Conservation (phyloP, 1,140 invertebrate genomes). For the Aphidius gifuensis region DNA sequence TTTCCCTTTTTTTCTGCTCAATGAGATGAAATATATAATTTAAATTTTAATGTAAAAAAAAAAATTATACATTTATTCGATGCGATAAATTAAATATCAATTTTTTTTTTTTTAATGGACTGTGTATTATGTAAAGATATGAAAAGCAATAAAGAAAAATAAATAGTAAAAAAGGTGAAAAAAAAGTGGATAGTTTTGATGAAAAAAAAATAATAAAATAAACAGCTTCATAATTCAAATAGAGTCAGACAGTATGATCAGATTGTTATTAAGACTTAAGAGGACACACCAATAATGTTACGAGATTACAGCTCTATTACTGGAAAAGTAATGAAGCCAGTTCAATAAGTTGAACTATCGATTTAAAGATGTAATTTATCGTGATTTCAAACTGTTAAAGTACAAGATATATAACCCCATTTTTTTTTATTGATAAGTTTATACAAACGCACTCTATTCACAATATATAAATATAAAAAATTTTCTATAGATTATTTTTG, state of each 20-base stretch:
- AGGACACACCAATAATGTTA: slow-evolving; percentile 45
- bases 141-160: too few relatives aligned
- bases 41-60: too few relatives aligned
- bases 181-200: slow-evolving; percentile 23
- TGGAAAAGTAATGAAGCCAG: neutral
- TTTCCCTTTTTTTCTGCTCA: too few relatives aligned
- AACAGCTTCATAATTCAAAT: slow-evolving; percentile 36
- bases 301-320: slow-evolving; percentile 43
- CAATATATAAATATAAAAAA: neutral
- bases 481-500: slow-evolving; percentile 32
- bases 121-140: too few relatives aligned
- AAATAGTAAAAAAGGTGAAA: neutral
- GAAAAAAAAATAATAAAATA: slow-evolving; percentile 19
- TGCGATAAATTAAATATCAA: too few relatives aligned
- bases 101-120: too few relatives aligned
- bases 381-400: slow-evolving; percentile 32
- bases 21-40: too few relatives aligned
- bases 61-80: too few relatives aligned
- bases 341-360: slow-evolving; percentile 34
- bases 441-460: neutral
- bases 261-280: slow-evolving; percentile 47
- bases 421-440: slow-evolving; percentile 23
- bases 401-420: neutral
- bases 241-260: slow-evolving; percentile 33
- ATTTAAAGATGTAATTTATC: slow-evolving; percentile 42